Base-by-base conservation (phyloP, 2,888 invertebrate species). In the Andricus quercusramuli region DNA sequence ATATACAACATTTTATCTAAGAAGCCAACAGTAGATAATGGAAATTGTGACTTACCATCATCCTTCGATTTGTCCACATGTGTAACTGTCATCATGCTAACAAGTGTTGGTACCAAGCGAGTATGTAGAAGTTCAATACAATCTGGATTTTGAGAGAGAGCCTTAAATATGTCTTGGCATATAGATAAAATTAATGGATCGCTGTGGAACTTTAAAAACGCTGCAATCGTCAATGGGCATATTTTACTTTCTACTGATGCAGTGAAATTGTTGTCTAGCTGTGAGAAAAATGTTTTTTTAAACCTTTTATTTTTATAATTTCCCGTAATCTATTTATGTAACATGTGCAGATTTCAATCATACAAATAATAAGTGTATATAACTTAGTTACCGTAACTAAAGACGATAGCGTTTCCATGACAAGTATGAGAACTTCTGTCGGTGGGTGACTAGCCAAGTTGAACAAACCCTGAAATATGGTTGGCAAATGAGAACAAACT, bases 191-290 rank as follows among this genome's bases (percentile, higher is more conserved):
- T 93, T 65, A 94, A 94, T 0, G 95, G 96, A 92, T 96, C 96
- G 79, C 94, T 93, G 6, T 94, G 94, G 88, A 95, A 95, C 89
- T 96, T 96, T 0, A 96, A 93, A 88, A 96, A 96, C 2, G 95
- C 94, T 6, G 95, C 95, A 82, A 96, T 95, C 6, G 95, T 94
- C 47, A 96, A 89, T 0, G 96, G 95, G 47, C 95, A 95, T 25
- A 96, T 93, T 91, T 95, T 95, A 41, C 91, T 91, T 86, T 96
- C 95, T 20, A 94, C 93, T 13, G 94, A 93, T 20, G 94, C 95
- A 3, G 96, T 96, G 87, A 96, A 95, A 70, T 93, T 93, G 56
- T 94, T 93, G 90, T 96, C 96, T 78, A 96, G 93, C 94, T 95
- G 89, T 70, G 87, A 91, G 82, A 22, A 77, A 62, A 47, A n/a